phyloP scores from a whole-genome alignment of 1,140 invertebrate species.

The Diorhabda sublineata region DNA sequence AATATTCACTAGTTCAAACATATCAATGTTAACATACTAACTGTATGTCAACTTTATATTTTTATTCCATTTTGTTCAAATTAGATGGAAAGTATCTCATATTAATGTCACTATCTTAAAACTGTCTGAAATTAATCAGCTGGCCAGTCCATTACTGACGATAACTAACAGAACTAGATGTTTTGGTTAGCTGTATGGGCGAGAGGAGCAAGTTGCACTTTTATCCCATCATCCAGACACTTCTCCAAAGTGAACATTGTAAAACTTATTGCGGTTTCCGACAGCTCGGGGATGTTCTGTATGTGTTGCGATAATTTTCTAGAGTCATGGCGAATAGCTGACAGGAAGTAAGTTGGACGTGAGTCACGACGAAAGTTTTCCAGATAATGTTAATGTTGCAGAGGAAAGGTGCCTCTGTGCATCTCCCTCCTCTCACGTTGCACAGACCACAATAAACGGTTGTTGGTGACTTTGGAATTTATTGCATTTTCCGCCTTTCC shows the following conservation, averaged over 20 bases:
- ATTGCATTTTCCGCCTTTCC: neutral
- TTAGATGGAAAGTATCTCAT: no score
- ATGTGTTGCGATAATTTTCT: conserved; percentile 16
- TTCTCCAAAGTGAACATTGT: conserved; percentile 1
- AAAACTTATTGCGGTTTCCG: conserved; percentile 13
- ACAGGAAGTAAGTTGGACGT: conserved; percentile 6
- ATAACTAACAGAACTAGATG: no score
- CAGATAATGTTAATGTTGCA: conserved; percentile 2
- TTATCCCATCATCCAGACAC: neutral
- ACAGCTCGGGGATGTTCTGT: conserved; percentile 5
- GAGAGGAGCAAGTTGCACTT: neutral
- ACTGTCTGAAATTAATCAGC: no score
- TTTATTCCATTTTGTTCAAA: no score
- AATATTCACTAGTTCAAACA: no score
- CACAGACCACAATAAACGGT: neutral
- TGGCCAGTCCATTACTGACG: no score
- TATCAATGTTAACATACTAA: no score
- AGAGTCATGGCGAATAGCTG: conserved; percentile 1
- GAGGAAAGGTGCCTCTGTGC: neutral
- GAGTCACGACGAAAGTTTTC: conserved; percentile 4
- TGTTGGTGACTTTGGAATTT: neutral
- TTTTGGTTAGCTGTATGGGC: no score
- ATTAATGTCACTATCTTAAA: no score
- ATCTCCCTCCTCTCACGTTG: neutral
- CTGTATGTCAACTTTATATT: no score